Evolutionary conservation across 2,113 vertebrate genomes (phyloP).

Genomic region (Thryonomys swinderianus): DNA sequence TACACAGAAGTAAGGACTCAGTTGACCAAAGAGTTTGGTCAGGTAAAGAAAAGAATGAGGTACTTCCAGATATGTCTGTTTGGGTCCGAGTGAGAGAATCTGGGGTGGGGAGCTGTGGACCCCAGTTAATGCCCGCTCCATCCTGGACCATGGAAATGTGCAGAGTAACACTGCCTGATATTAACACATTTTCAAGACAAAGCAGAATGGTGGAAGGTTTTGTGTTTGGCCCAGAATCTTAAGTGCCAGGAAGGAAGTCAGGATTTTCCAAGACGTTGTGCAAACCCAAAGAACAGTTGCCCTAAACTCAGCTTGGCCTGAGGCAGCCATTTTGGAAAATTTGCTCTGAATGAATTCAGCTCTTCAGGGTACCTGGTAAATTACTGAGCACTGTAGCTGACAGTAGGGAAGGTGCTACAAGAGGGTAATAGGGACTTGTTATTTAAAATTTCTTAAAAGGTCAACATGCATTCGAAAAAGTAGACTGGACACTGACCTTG

Average conservation of each 20-base stretch:
- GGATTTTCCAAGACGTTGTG: neutral
- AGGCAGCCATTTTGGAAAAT: neutral
- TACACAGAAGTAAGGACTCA: neutral
- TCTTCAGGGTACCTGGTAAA: neutral
- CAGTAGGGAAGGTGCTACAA: fast-evolving
- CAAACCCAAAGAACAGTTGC: neutral
- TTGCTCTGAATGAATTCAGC: neutral
- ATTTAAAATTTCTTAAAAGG: neutral
- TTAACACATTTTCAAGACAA: neutral
- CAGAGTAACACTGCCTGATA: neutral
- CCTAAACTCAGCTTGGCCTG: neutral
- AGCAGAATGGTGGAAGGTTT: neutral
- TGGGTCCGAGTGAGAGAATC: neutral
- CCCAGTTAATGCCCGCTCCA: neutral
- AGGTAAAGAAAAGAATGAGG: neutral
- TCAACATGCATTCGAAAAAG: neutral
- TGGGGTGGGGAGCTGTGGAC: neutral
- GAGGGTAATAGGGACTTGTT: neutral
- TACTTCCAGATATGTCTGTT: fast-evolving
- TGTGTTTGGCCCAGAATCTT: neutral
- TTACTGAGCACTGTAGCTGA: fast-evolving
- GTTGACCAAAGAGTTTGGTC: neutral
- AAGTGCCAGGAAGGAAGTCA: neutral
- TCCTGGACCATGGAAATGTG: fast-evolving
- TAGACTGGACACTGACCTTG: neutral